Evolutionary conservation across 2,113 vertebrate genomes (phyloP), one percentile per base, ranked within the genome.

Genomic region (Zonotrichia leucophrys): DNA sequence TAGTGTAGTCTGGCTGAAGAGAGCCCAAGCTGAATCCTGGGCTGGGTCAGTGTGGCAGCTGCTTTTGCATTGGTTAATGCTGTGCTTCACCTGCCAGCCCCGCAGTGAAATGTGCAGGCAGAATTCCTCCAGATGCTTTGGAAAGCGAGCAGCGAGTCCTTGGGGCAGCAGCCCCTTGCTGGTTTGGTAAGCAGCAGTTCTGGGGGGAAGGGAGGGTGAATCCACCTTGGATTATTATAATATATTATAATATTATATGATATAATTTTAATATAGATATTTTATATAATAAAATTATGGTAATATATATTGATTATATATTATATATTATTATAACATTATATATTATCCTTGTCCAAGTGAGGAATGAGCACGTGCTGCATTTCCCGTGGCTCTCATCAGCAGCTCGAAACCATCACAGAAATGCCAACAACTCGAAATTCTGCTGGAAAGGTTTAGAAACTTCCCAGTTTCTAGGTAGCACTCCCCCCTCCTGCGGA

Each of bases 21-120:
- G 89, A 87, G 88, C 76, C 68, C 33, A 87, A 81, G 81, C 88
- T 91, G 77, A 83, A 35, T 22, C 78, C 81, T 55, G 79, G 79
- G 64, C 21, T 37, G 80, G 87, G 39, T 44, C 49, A 31, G 31
- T 7, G 70, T 62, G 86, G 93, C 96, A 95, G 94, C 88, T 80
- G 90, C 89, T 89, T 92, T 89, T 9, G 31, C 76, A 37, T 95
- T 73, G 89, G n/a, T 95, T 69, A 91, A 53, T 30, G 28, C 62
- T 49, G 55, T 87, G 67, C 72, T 84, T 79, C 55, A 81, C 41
- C 62, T 96, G 62, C 3, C 47, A 39, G 79, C 19, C 76, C 86
- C 28, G 11, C 88, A 50, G 88, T 44, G 87, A 81, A 82, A 67
- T 0, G 84, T 14, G 74, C 67, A 46, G 84, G 63, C 87, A 75